Base-by-base conservation (phyloP, 1,140 invertebrate genomes). In the Bombus fervidus region DNA sequence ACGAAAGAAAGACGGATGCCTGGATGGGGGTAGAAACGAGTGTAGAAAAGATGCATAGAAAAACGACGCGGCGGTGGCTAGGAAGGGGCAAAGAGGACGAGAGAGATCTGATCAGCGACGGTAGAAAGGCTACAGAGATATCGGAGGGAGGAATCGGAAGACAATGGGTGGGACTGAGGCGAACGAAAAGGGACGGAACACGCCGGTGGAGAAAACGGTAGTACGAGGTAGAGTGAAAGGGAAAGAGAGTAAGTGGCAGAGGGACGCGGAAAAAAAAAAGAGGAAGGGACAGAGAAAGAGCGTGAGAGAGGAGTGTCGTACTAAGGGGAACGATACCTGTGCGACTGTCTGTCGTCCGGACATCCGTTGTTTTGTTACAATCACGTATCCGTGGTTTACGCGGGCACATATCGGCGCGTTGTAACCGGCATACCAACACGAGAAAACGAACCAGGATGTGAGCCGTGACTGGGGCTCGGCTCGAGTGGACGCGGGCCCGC, bases 281-380 rank as follows among this genome's bases (percentile, higher is more conserved):
- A n/a, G 62, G 82, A 71, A 72, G 73, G 34, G 82, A 66, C 79
- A 73, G 71, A 86, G 68, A 84, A 83, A 85, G 82, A 74, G 86
- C 85, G 87, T 77, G 87, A 87, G 87, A 87, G 87, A 85, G 85
- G 88, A 84, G 88, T 85, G 81, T 57, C 73, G 73, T 78, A 78
- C 41, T 80, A 87, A 90, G 83, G 85, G 86, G 91, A 90, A 91
- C 93, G 94, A 95, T 95, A 95, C 94, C 94, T 95, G 94, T 95
- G 94, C 92, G 94, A 95, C 93, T 95, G 93, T 93, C 88, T 82
- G 92, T 84, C 90, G 92, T 95, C 94, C 94, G 94, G 94, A 95
- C 92, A 92, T 95, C 94, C 94, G 94, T 90, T 95, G 94, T 94
- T 94, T 95, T 95, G 94, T 95, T 95, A 93, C 89, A 94, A 95